phyloP scores from a whole-genome alignment of 2,888 invertebrate species.

The Palloptera scutellata region DNA sequence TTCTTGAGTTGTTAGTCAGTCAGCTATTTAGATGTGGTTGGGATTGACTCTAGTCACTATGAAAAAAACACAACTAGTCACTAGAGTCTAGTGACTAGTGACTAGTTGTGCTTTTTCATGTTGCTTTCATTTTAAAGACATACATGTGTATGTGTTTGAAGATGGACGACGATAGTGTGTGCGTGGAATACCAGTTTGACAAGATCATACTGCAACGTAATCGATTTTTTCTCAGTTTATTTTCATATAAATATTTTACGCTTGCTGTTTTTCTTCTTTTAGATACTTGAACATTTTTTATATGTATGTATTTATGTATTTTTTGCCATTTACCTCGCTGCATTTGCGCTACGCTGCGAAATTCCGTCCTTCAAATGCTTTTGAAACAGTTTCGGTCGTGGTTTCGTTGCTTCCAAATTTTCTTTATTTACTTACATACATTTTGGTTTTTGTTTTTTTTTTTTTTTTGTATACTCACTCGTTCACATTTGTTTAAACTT shows the following conservation, averaged over 20 bases:
- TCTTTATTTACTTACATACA: not conserved
- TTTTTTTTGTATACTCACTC: not conserved
- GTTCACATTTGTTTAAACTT: no score
- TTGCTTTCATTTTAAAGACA: not conserved
- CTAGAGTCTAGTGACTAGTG: no score
- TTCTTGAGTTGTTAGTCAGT: no score
- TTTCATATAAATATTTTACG: no score
- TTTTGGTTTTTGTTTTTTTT: conserved; percentile 1
- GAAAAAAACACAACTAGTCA: no score
- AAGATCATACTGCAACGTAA: conserved; percentile 18
- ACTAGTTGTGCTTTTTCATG: no score
- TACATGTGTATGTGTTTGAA: not conserved
- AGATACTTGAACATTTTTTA: no score
- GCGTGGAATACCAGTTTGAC: conserved; percentile 29
- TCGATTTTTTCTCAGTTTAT: not conserved
- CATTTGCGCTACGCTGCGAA: conserved; percentile 23
- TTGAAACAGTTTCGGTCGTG: not conserved
- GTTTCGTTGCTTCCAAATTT: conserved; percentile 6
- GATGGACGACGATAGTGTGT: conserved; percentile 1
- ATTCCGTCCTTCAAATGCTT: conserved; percentile 33
- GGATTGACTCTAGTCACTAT: no score
- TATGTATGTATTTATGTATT: not conserved
- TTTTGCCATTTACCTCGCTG: conserved; percentile 6
- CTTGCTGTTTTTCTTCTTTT: not conserved
- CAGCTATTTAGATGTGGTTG: no score